Evolutionary conservation across 2,113 vertebrate genomes (phyloP), one percentile per base, ranked within the genome.

Genomic region (Microcebus lehilahytsara): DNA sequence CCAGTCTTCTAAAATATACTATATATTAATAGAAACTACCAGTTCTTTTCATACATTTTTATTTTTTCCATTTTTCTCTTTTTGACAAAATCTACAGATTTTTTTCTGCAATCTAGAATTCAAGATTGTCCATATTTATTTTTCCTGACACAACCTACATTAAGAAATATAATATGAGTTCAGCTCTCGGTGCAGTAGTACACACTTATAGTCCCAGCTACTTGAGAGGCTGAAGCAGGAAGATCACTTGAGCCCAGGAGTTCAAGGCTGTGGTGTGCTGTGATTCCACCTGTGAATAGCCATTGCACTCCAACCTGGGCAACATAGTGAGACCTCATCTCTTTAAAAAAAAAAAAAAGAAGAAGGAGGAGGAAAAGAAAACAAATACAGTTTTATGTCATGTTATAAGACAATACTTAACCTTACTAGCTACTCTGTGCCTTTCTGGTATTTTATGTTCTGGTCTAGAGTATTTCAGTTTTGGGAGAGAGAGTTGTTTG

Each of bases 1-100:
- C 32, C 14, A 87, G 58, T 81, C 30, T 92, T 67, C 46, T 53
- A 51, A 88, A 75, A 78, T 89, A 30, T 40, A 34, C 19, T 89
- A 3, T 58, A 22, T 80, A 34, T 64, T 66, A 20, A 37, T 27
- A 83, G 60, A 77, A 75, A 34, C n/a, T 58, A 14, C 16, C 40
- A 16, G 4, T 92, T 79, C 23, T 85, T 83, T 93, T 46, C 34
- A 42, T 66, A 74, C n/a, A 84, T 77, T 37, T 85, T 77, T 37
- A 75, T 30, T 40, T 89, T 85, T 93, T 84, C 60, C 25, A 84
- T 69, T 92, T 88, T 83, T 85, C 32, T 83, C 71, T 37, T 88
- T 58, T 83, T 58, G 40, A 89, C 51, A 84, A 75, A 87, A 85
- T 95, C 71, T 91, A 9, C 25, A 79, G 34, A 58, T 69, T 95